Conservation (phyloP, 2,797 vertebrate genomes). For the Myripristis jacobus region DNA sequence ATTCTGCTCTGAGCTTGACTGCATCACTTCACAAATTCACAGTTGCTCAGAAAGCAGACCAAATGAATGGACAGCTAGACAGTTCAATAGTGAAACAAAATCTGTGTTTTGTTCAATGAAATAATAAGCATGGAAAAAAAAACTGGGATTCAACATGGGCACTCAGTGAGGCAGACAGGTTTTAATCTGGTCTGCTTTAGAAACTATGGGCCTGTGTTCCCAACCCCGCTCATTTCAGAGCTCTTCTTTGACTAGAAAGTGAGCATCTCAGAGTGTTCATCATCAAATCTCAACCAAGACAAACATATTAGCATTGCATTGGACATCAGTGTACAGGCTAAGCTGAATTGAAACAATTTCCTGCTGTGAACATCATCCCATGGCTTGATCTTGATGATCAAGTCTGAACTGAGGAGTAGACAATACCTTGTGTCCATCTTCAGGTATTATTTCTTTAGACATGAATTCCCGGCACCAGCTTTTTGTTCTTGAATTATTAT, state of each 20-base stretch:
- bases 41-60: not conserved
- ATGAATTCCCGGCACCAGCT: not conserved
- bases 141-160: not conserved
- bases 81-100: not conserved
- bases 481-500: slow-evolving; percentile 22
- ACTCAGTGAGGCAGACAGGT: not conserved
- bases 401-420: not conserved
- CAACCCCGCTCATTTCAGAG: not conserved
- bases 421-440: slow-evolving; percentile 8
- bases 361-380: not conserved
- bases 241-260: slow-evolving; percentile 8
- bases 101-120: no score
- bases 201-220: not conserved
- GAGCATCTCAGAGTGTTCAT: slow-evolving; percentile 19
- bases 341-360: not conserved
- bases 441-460: not conserved
- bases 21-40: slow-evolving; percentile 37
- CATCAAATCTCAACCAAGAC: slow-evolving; percentile 19
- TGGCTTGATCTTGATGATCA: not conserved
- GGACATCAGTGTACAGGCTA: slow-evolving; percentile 2
- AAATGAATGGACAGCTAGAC: not conserved
- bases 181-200: not conserved
- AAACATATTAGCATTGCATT: not conserved
- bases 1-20: not conserved
- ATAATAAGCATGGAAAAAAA: no score